Conservation (phyloP, 2,113 vertebrate genomes). For the Crypturellus undulatus region DNA sequence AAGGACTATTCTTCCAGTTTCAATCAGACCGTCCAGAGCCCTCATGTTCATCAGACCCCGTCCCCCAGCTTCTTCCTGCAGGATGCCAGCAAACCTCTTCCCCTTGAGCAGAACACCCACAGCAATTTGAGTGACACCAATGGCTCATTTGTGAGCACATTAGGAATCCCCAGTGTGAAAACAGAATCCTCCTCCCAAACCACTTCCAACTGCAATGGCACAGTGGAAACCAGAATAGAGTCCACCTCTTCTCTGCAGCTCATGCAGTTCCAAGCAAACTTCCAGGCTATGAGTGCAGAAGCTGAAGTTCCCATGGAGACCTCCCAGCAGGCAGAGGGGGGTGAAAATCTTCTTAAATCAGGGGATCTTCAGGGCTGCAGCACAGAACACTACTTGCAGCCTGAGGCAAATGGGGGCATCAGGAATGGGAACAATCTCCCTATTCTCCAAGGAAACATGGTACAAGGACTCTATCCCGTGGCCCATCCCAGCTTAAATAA, state of each 20-base stretch:
- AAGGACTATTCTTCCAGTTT: constrained; percentile 92
- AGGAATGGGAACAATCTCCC: constrained; percentile 84
- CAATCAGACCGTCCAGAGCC: constrained; percentile 90
- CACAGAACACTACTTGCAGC: constrained; percentile 92
- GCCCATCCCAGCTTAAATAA: constrained; percentile 85
- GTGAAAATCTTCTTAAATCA: constrained; percentile 89
- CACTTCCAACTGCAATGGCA: constrained; percentile 89
- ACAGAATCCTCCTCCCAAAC: constrained; percentile 89
- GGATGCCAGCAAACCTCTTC: constrained; percentile 86
- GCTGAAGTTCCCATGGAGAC: constrained; percentile 87
- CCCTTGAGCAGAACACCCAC: constrained; percentile 81
- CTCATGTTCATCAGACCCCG: constrained; percentile 92
- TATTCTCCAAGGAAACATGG: constrained; percentile 91
- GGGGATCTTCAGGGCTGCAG: constrained; percentile 91
- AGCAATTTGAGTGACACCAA: constrained; percentile 79
- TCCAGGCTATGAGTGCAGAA: constrained; percentile 87
- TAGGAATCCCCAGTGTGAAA: constrained; percentile 86
- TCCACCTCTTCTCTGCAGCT: constrained; percentile 91
- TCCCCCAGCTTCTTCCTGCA: constrained; percentile 99
- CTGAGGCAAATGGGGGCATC: constrained; percentile 83
- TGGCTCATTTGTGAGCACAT: constrained; percentile 73
- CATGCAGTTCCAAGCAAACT: constrained; percentile 95
- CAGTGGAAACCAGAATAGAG: constrained; percentile 84
- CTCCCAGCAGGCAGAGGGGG: constrained; percentile 81
- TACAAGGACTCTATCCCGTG: constrained; percentile 94